Base-by-base conservation (phyloP, 2,888 invertebrate species). In the Apamea sordens region DNA sequence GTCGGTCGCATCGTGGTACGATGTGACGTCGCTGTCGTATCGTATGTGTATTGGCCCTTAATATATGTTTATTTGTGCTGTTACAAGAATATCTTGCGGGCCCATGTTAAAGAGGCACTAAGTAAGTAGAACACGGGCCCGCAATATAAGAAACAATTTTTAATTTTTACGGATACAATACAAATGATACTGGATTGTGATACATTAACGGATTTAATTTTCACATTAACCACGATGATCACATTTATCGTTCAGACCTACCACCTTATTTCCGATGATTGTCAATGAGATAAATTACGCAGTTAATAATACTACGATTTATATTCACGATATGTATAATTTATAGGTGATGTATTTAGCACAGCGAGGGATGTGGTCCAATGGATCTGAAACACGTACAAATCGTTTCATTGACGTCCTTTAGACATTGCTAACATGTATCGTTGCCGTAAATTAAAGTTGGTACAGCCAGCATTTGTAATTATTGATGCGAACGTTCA, bases 211-310 rank as follows among this genome's bases (percentile, higher is more conserved):
- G 8, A 72, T 78, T 68, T 44, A n/a, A 44, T 50, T 74, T 79
- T 21, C 44, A 41, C 47, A 44, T 13, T 24, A 36, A 61, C 28
- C 18, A 24, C 61, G 50, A 65, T 71, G 76, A 72, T 68, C 79
- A 70, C 28, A 69, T 78, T 77, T 78, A 75, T 73, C 65, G 79
- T 80, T 76, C 69, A 79, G 8, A 41, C 10, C 53, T 56, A 44
- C 69, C 76, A 75, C 69, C 47, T 69, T 79, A 85, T 85, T 82
- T 86, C 80, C 80, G 79, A 79, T 80, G 85, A 88, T 86, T 85
- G 79, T 79, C 61, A 79, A 80, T 82, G 71, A 76, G 76, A 86
- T 86, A 83, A 82, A 84, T 73, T 73, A 76, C 56, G 56, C 81
- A 80, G 82, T 82, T 82, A 80, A 84, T 86, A 83, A 84, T 77